Percentiles rank a stretch among this genome's conserved stretches.
Evolutionary conservation across 1,140 invertebrate genomes (phyloP).

Genomic region (Papilio glaucus): DNA sequence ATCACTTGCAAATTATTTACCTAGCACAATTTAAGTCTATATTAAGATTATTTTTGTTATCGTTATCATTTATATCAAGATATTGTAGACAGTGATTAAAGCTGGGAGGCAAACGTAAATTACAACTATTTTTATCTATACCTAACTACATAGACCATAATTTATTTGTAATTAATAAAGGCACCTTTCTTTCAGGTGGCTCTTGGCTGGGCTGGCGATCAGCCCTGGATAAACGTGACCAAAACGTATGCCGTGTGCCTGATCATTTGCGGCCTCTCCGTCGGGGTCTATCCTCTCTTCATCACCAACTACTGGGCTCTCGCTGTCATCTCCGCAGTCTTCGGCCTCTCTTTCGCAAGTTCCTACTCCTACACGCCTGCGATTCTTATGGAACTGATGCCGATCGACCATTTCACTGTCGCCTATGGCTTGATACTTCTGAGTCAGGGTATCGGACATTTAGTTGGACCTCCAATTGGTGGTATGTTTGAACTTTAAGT

Average conservation of each 20-base stretch:
- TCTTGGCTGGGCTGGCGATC: conserved; percentile 95
- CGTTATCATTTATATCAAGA: too few relatives aligned
- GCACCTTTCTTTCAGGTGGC: conserved; percentile 84
- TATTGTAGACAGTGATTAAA: too few relatives aligned
- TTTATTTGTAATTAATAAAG: too few relatives aligned
- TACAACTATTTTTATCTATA: too few relatives aligned
- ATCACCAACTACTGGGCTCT: conserved; percentile 85
- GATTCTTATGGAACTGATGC: conserved; percentile 87
- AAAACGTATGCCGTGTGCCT: conserved; percentile 92
- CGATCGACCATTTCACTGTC: conserved; percentile 89
- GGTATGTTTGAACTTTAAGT: conserved; percentile 83
- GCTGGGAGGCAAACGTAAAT: not conserved
- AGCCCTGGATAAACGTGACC: conserved; percentile 91
- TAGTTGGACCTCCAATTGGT: conserved; percentile 85
- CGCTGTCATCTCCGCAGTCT: conserved; percentile 85
- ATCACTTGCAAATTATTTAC: too few relatives aligned
- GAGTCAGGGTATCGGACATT: conserved; percentile 90
- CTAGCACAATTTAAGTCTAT: too few relatives aligned
- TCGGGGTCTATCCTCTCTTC: conserved; percentile 87
- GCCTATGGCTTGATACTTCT: conserved; percentile 94
- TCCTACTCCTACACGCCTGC: conserved; percentile 93
- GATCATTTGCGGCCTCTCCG: conserved; percentile 89
- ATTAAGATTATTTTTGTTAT: too few relatives aligned
- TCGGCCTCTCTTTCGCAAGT: conserved; percentile 93
- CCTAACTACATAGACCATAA: too few relatives aligned